phyloP scores from a whole-genome alignment of 2,888 invertebrate species.

The Fissipunctia ypsillon region DNA sequence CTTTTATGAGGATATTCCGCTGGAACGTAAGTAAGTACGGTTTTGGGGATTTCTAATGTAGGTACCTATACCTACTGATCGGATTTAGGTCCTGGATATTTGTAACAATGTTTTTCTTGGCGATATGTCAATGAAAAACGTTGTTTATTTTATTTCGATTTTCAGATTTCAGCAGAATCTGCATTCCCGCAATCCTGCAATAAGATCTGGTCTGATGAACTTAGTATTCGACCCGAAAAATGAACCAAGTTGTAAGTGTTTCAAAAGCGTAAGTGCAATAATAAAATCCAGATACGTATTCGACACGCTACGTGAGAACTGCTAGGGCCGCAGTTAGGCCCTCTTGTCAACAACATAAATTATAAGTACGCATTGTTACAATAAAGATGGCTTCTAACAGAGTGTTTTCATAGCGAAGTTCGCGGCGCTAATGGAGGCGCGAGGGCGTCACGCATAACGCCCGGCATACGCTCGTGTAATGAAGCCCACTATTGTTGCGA shows the following conservation, averaged over 20 bases:
- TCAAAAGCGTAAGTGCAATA: constrained; percentile 69
- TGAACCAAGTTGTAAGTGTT: constrained; percentile 43
- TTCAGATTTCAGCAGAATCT: background rate
- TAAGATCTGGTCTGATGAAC: constrained; percentile 15
- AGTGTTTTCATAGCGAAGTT: constrained; percentile 87
- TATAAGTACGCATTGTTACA: constrained; percentile 87
- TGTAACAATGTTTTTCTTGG: constrained; percentile 16
- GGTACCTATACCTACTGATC: constrained; percentile 73
- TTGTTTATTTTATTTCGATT: constrained; percentile 13
- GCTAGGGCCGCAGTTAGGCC: constrained; percentile 79
- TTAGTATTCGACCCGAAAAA: constrained; percentile 8
- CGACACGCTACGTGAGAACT: constrained; percentile 76
- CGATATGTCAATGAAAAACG: background rate
- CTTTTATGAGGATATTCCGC: constrained; percentile 87
- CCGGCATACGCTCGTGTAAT: constrained; percentile 87
- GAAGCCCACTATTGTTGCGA: constrained; percentile 87
- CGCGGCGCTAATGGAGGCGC: constrained; percentile 82
- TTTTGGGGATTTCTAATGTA: constrained; percentile 86
- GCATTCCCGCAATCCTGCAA: background rate
- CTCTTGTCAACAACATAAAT: constrained; percentile 88
- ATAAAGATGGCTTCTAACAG: constrained; percentile 82
- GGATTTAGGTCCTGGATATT: constrained; percentile 70
- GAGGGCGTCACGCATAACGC: constrained; percentile 87
- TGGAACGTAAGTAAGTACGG: constrained; percentile 86
- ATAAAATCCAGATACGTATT: constrained; percentile 83